These are phyloP conservation scores for Leuciscus idus DNA, from an alignment of 2,113 vertebrate genomes.

Conservation along the genomic window DNA sequence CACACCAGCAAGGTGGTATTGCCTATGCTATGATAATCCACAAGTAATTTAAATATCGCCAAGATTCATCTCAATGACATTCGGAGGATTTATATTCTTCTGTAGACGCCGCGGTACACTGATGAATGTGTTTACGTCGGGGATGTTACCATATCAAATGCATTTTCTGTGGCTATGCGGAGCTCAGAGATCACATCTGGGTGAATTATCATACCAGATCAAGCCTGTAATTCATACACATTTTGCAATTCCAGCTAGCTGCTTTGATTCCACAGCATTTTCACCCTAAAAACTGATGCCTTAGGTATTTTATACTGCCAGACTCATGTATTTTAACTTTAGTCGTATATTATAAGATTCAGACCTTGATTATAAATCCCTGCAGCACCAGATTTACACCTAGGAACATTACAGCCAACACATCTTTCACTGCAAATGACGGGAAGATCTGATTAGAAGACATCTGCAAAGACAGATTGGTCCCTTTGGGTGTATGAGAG, in stretches of 20 bases:
- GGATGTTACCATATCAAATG: slow-evolving; percentile 27
- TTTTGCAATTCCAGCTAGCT: slow-evolving; percentile 19
- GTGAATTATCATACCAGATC: slow-evolving; percentile 47
- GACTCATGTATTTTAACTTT: not conserved
- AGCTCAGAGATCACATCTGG: slow-evolving; percentile 29
- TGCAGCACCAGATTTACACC: slow-evolving; percentile 52
- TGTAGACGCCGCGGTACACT: not conserved
- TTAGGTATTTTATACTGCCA: slow-evolving; percentile 10
- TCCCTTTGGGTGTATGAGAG: slow-evolving; percentile 44
- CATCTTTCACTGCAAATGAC: slow-evolving; percentile 52
- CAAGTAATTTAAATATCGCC: not conserved
- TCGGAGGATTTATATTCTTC: slow-evolving; percentile 11
- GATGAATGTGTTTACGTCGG: slow-evolving; percentile 31
- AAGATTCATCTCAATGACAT: not conserved
- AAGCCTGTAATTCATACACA: slow-evolving; percentile 46
- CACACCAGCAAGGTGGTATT: slow-evolving; percentile 28
- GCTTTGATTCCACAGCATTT: not conserved
- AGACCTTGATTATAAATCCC: slow-evolving; percentile 50
- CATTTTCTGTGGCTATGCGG: slow-evolving; percentile 5
- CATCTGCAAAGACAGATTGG: slow-evolving; percentile 63
- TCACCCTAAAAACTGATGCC: not conserved
- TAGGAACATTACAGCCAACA: slow-evolving; percentile 56
- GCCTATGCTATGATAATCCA: slow-evolving; percentile 38
- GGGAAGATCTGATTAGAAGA: slow-evolving; percentile 67
- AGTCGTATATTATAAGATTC: slow-evolving; percentile 8